Evolutionary conservation across 2,888 invertebrate genomes (phyloP).

Genomic region (Empis stercorea): DNA sequence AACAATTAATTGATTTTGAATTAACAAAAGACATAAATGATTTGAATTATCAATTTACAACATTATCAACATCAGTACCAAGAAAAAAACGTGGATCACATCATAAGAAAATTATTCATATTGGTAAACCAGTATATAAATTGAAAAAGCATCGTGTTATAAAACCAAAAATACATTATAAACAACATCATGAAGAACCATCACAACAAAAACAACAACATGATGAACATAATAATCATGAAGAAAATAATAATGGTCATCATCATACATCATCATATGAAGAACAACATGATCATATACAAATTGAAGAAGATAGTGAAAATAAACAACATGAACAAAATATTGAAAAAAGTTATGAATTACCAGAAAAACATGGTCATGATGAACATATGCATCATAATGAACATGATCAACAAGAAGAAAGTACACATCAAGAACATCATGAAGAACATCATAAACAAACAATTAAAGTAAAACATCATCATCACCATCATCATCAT

Average conservation of each 20-base stretch:
- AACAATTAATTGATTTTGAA: no score
- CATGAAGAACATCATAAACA: constrained; percentile 18
- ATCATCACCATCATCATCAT: constrained; percentile 53
- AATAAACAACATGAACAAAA: constrained; percentile 10
- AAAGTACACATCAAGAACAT: background rate
- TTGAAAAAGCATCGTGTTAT: constrained; percentile 16
- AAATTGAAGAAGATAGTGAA: no score
- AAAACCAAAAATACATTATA: constrained; percentile 11
- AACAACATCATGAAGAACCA: constrained; percentile 14
- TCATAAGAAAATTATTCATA: constrained; percentile 13
- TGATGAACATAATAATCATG: constrained; percentile 12
- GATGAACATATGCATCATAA: background rate
- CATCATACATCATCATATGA: constrained; percentile 16
- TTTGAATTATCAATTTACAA: no score
- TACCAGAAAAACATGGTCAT: constrained; percentile 8
- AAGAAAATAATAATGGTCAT: no score
- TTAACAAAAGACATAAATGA: no score
- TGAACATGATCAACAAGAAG: constrained; percentile 3
- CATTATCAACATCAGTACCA: background rate
- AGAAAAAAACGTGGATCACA: background rate
- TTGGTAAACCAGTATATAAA: constrained; percentile 18
- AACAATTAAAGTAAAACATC: constrained; percentile 39
- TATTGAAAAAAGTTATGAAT: constrained; percentile 16
- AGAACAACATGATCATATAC: constrained; percentile 29
- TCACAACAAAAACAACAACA: constrained; percentile 9